Conservation (phyloP, 2,888 invertebrate species). For the Agrochola litura region DNA sequence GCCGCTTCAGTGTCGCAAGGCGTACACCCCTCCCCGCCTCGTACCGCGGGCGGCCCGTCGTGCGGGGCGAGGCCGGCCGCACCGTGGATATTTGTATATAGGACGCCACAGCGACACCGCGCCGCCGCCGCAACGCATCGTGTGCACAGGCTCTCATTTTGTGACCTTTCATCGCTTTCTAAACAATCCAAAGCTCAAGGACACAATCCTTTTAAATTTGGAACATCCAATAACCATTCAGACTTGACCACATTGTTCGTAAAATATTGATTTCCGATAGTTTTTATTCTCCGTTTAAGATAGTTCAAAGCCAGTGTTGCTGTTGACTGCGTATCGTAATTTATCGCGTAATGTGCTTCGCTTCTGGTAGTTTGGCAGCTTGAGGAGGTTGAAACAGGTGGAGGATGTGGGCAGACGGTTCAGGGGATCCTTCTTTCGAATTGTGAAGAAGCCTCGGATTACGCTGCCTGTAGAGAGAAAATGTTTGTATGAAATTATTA, state of each 20-base stretch:
- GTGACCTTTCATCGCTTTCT: too few species aligned
- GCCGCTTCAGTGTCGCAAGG: too few species aligned
- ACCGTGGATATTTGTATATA: too few species aligned
- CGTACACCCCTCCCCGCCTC: too few species aligned
- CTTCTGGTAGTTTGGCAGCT: constrained; percentile 99
- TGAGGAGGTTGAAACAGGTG: constrained; percentile 99
- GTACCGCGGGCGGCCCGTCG: too few species aligned
- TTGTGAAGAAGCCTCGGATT: constrained; percentile 99
- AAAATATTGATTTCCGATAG: constrained; percentile 9
- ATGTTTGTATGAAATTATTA: neutral
- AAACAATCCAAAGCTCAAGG: neutral
- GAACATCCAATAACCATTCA: constrained; percentile 10
- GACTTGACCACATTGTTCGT: constrained; percentile 23
- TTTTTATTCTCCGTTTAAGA: constrained; percentile 90
- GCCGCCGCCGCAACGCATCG: too few species aligned
- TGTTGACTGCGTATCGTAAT: constrained; percentile 98
- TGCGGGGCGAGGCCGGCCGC: too few species aligned
- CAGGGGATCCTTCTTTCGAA: constrained; percentile 97
- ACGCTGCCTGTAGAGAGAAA: constrained; percentile 94
- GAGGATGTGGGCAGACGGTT: constrained; percentile 99
- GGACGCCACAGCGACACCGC: too few species aligned
- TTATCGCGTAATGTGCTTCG: constrained; percentile 98
- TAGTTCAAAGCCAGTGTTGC: constrained; percentile 99
- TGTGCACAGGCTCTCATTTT: too few species aligned
- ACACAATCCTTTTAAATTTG: constrained; percentile 11